phyloP scores from a whole-genome alignment of 2,888 invertebrate species.

The Himalopsyche kuldschensis region DNA sequence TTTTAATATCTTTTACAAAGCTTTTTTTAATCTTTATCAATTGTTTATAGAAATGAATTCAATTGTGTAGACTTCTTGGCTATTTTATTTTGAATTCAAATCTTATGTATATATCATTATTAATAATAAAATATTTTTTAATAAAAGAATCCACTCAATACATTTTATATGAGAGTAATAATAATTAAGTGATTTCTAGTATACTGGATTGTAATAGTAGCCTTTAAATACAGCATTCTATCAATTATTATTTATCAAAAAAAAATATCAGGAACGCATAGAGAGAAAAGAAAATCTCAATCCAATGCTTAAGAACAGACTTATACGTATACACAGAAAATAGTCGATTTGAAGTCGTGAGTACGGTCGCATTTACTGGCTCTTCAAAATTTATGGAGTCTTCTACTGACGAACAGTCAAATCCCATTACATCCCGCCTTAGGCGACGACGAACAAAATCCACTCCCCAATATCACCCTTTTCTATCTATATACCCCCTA shows the following conservation, averaged over 20 bases:
- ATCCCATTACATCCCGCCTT: slow-evolving; percentile 18
- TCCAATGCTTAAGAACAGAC: slow-evolving; percentile 8
- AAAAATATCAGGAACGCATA: background rate
- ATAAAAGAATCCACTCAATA: too few species aligned
- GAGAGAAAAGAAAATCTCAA: slow-evolving; percentile 4
- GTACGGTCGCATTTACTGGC: slow-evolving; percentile 31
- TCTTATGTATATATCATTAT: too few species aligned
- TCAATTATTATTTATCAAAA: background rate
- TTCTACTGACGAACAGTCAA: slow-evolving; percentile 33
- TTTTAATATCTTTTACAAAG: too few species aligned
- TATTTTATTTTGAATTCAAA: too few species aligned
- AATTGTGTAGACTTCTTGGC: too few species aligned
- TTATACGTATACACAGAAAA: background rate
- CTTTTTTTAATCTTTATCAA: too few species aligned
- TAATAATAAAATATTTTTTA: too few species aligned
- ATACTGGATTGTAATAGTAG: too few species aligned
- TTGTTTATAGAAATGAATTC: too few species aligned
- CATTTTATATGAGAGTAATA: too few species aligned
- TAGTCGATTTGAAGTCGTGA: slow-evolving; percentile 17
- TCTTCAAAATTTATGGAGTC: slow-evolving; percentile 33
- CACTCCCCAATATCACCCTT: background rate
- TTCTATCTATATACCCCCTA: background rate
- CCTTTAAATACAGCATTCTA: background rate
- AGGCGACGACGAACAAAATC: background rate
- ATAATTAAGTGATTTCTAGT: too few species aligned